Conservation (phyloP, 1,140 invertebrate genomes). For the Heliconius eleuchia region DNA sequence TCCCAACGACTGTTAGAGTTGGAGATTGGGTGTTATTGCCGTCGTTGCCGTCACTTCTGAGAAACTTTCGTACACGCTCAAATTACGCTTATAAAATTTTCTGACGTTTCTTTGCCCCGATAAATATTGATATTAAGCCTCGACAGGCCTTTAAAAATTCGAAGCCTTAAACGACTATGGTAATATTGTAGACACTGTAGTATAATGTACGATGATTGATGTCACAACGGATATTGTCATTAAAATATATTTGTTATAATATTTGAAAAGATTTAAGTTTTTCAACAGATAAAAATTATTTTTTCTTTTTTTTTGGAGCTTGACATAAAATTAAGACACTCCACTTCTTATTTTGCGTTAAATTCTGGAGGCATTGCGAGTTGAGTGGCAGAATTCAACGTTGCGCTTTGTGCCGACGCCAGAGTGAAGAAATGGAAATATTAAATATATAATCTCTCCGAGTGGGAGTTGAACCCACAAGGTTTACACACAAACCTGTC, state of each 20-base stretch:
- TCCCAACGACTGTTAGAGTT: constrained; percentile 53
- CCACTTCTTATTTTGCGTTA: too few relatives aligned
- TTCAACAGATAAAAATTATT: too few relatives aligned
- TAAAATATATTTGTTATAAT: neutral
- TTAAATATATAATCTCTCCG: too few relatives aligned
- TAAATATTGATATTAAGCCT: constrained; percentile 4
- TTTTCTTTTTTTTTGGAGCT: too few relatives aligned
- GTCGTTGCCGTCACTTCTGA: constrained; percentile 52
- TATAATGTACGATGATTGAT: neutral
- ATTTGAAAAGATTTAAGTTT: neutral
- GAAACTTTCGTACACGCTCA: constrained; percentile 32
- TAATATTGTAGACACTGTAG: neutral
- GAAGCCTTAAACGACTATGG: neutral
- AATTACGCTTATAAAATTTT: constrained; percentile 27
- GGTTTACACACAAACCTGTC: too few relatives aligned
- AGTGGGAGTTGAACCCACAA: too few relatives aligned
- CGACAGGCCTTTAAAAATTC: neutral
- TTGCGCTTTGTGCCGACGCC: too few relatives aligned
- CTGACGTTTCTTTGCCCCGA: neutral
- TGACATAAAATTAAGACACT: too few relatives aligned
- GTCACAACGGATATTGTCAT: too few relatives aligned
- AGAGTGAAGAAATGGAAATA: too few relatives aligned
- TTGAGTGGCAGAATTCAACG: too few relatives aligned
- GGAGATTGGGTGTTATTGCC: constrained; percentile 61
- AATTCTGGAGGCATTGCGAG: too few relatives aligned